Evolutionary conservation across 2,888 invertebrate genomes (phyloP).

Genomic region (Andrena bucephala): DNA sequence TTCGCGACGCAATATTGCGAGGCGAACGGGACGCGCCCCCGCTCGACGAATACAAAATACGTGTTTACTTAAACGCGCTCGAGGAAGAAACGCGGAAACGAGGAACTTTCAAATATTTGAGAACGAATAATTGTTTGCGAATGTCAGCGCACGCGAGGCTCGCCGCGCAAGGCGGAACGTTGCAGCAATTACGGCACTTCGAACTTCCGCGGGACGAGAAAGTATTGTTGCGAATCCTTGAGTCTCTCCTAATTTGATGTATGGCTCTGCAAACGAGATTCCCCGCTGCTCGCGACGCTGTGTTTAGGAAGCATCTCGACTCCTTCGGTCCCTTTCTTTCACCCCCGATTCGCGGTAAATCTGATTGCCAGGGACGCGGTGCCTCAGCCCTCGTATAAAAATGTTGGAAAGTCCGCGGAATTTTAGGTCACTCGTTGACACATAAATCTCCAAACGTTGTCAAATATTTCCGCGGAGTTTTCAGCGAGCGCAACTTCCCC

Average conservation of each 20-base stretch:
- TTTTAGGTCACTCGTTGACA: slow-evolving; percentile 22
- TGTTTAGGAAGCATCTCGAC: background rate
- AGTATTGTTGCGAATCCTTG: background rate
- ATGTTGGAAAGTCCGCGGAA: background rate
- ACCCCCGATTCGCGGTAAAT: slow-evolving; percentile 2
- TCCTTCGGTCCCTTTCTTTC: background rate
- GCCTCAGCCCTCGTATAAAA: background rate
- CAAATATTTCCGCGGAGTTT: slow-evolving; percentile 26
- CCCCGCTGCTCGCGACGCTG: background rate
- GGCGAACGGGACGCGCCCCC: slow-evolving; percentile 18
- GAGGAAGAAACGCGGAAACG: slow-evolving; percentile 29
- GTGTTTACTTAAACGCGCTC: slow-evolving; percentile 35
- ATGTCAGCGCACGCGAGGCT: slow-evolving; percentile 15
- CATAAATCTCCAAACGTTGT: slow-evolving; percentile 31
- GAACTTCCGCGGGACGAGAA: background rate
- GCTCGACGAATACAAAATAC: slow-evolving; percentile 43
- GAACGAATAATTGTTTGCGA: slow-evolving; percentile 42
- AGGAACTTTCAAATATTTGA: slow-evolving; percentile 38
- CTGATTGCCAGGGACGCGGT: background rate
- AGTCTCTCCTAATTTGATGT: background rate
- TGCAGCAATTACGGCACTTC: slow-evolving; percentile 4
- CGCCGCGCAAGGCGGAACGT: background rate
- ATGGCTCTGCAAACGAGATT: background rate
- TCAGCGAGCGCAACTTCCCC: background rate
- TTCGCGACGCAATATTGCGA: slow-evolving; percentile 8